These are phyloP conservation scores for Phyllotreta cruciferae DNA, from an alignment of 2,888 invertebrate genomes.

Conservation along the genomic window DNA sequence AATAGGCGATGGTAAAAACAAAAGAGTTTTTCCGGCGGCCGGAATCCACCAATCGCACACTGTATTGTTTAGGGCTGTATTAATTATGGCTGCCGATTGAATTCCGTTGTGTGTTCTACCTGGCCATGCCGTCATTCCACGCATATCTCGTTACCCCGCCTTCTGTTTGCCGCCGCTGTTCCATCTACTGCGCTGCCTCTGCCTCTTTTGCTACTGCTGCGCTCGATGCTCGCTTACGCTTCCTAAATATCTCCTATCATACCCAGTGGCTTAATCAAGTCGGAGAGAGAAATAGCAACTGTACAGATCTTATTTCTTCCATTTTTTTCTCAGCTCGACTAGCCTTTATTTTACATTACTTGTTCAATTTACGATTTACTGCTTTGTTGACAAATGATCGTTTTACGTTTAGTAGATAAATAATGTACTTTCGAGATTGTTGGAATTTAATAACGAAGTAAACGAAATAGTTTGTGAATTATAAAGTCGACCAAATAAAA, in stretches of 20 bases:
- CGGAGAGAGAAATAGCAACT: too few relatives aligned
- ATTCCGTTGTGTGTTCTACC: constrained; percentile 57
- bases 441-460: too few relatives aligned
- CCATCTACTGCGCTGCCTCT: constrained; percentile 20
- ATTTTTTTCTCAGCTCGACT: too few relatives aligned
- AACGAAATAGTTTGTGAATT: too few relatives aligned
- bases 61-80: constrained; percentile 57
- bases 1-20: constrained; percentile 41
- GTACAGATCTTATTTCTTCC: too few relatives aligned
- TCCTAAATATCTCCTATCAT: background rate
- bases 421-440: too few relatives aligned
- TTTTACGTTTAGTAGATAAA: too few relatives aligned
- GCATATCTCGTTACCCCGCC: constrained; percentile 50
- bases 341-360: too few relatives aligned
- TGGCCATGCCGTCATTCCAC: constrained; percentile 54
- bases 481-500: too few relatives aligned
- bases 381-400: too few relatives aligned
- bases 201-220: constrained; percentile 33
- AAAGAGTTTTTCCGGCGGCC: constrained; percentile 40
- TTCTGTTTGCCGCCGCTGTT: constrained; percentile 34
- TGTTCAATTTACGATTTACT: too few relatives aligned
- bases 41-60: constrained; percentile 41
- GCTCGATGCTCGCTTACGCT: background rate
- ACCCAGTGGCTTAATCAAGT: too few relatives aligned
- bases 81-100: constrained; percentile 59